Evolutionary conservation across 1,140 invertebrate species (phyloP).

Genomic region (Drosophila chauvacae): DNA sequence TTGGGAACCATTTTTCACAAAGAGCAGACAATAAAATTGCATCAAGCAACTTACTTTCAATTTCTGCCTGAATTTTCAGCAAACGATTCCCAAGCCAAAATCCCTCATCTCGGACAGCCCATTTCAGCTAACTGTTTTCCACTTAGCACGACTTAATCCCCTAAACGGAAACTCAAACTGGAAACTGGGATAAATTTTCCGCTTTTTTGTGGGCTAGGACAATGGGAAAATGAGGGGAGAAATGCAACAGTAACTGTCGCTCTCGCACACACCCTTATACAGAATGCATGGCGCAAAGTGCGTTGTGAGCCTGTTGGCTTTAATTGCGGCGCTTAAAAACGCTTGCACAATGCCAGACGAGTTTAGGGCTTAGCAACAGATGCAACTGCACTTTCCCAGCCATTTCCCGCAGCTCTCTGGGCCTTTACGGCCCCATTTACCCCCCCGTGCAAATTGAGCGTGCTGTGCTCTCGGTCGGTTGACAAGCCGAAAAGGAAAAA

Average conservation of each 20-base stretch:
- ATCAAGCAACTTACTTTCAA: constrained; percentile 4
- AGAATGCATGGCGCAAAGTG: constrained; percentile 24
- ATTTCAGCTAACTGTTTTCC: constrained; percentile 40
- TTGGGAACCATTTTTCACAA: background rate
- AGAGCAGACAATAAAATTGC: background rate
- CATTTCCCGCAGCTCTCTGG: constrained; percentile 20
- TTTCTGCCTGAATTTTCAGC: constrained; percentile 11
- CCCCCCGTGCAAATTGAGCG: constrained; percentile 33
- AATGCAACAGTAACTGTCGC: constrained; percentile 26
- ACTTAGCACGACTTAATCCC: constrained; percentile 50
- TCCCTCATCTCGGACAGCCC: constrained; percentile 19
- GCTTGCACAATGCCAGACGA: constrained; percentile 25
- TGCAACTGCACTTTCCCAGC: constrained; percentile 17
- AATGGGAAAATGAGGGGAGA: constrained; percentile 30
- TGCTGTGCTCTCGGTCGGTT: constrained; percentile 29
- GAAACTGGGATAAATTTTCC: constrained; percentile 39
- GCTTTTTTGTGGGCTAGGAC: constrained; percentile 6
- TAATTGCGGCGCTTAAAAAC: constrained; percentile 56
- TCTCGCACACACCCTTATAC: background rate
- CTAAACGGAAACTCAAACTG: constrained; percentile 45
- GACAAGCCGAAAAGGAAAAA: constrained; percentile 30
- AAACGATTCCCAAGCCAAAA: constrained; percentile 1
- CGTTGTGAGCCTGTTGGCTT: constrained; percentile 38
- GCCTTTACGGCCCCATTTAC: constrained; percentile 22
- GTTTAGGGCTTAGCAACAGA: constrained; percentile 29